phyloP scores from a whole-genome alignment of 2,888 invertebrate species.

The Rotaria macrura region DNA sequence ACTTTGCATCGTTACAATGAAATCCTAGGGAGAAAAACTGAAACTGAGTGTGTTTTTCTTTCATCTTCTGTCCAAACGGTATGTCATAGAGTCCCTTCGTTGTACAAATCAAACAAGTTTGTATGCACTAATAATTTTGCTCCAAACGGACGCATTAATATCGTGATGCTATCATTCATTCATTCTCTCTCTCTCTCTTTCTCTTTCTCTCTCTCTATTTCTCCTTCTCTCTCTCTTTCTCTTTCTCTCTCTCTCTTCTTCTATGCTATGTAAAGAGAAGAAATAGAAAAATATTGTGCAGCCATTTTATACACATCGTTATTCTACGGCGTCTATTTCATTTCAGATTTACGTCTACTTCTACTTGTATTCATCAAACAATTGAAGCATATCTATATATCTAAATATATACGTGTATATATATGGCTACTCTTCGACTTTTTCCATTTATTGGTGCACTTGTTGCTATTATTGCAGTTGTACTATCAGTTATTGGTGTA shows the following conservation, averaged over 20 bases:
- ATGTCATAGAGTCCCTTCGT: neutral
- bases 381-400: too few relatives aligned
- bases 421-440: constrained; percentile 6
- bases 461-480: neutral
- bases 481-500: neutral
- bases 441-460: constrained; percentile 13
- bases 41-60: neutral
- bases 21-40: neutral
- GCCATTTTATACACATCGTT: neutral
- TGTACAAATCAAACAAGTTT: neutral
- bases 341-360: neutral
- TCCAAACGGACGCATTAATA: neutral
- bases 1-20: neutral
- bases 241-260: neutral
- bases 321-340: neutral
- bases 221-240: neutral
- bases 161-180: neutral
- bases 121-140: neutral
- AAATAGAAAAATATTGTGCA: neutral
- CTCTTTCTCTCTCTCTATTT: neutral
- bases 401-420: too few relatives aligned
- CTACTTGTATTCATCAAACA: too few relatives aligned
- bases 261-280: neutral
- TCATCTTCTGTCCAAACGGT: neutral
- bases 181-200: neutral